Evolutionary conservation across 2,113 vertebrate species (phyloP).

Genomic region (Neotragus pygmaeus): DNA sequence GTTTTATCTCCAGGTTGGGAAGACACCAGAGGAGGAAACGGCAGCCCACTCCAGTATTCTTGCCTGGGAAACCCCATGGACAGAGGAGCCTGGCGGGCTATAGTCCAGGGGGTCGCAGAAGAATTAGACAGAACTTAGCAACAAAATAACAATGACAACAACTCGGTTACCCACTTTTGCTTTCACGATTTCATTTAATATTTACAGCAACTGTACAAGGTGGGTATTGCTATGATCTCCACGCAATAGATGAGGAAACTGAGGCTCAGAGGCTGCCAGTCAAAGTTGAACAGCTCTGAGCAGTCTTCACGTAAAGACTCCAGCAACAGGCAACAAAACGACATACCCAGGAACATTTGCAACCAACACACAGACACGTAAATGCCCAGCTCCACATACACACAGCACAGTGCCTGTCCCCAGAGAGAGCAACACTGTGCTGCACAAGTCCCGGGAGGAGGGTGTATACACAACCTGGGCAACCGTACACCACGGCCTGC

Average conservation of each 20-base stretch:
- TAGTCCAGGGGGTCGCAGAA: accelerated
- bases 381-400: neutral
- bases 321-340: accelerated
- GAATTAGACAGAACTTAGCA: neutral
- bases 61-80: neutral
- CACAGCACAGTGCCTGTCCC: neutral
- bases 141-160: neutral
- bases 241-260: neutral
- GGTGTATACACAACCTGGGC: accelerated
- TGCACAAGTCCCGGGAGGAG: neutral
- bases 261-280: neutral
- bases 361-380: neutral
- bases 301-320: neutral
- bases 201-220: neutral
- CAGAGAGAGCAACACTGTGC: neutral
- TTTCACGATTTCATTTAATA: neutral
- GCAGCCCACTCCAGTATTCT: neutral
- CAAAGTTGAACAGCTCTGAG: neutral
- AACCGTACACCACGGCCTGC: neutral
- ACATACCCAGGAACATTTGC: neutral
- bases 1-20: neutral
- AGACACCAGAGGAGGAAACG: neutral
- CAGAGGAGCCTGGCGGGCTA: neutral
- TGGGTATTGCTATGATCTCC: accelerated
- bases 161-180: neutral